A percentile compares a stretch with the other conserved stretches of the same genome.
Evolutionary conservation across 1,140 invertebrate species (phyloP).

Genomic region (Sitophilus oryzae): DNA sequence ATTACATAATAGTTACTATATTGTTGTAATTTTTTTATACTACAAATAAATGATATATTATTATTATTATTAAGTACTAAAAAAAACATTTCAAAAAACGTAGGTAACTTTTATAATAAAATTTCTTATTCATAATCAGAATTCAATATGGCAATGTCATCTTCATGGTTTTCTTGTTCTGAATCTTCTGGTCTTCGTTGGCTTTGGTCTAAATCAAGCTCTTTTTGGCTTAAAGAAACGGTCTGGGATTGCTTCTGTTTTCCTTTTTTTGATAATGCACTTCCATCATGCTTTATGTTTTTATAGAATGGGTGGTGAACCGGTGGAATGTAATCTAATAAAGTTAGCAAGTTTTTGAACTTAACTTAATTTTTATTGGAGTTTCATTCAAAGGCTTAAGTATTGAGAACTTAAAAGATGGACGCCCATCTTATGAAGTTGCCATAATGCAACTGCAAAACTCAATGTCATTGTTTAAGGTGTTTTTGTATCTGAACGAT

Average conservation of each 20-base stretch:
- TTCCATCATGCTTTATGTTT: conserved; percentile 5
- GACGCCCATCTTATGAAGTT: conserved; percentile 6
- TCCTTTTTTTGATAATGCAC: neutral
- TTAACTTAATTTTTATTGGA: conserved; percentile 12
- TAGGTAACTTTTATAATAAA: conserved; percentile 6
- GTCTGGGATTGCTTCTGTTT: neutral
- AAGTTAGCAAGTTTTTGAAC: too few relatives aligned
- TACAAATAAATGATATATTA: too few relatives aligned
- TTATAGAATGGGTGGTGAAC: conserved; percentile 1
- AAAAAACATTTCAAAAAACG: too few relatives aligned
- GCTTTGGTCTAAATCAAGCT: neutral
- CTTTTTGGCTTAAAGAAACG: neutral
- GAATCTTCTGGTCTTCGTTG: conserved; percentile 6
- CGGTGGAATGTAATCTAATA: too few relatives aligned
- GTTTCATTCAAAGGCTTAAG: conserved; percentile 1
- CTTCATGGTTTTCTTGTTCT: conserved; percentile 3
- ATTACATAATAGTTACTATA: too few relatives aligned
- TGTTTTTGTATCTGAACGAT: conserved; percentile 1
- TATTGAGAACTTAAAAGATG: neutral
- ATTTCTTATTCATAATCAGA: conserved; percentile 2
- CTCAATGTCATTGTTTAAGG: neutral
- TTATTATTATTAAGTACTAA: too few relatives aligned
- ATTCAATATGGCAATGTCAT: neutral
- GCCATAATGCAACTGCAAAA: neutral
- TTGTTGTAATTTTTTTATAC: too few relatives aligned